Conservation (phyloP, 1,140 invertebrate species). For the Sinonovacula constricta region DNA sequence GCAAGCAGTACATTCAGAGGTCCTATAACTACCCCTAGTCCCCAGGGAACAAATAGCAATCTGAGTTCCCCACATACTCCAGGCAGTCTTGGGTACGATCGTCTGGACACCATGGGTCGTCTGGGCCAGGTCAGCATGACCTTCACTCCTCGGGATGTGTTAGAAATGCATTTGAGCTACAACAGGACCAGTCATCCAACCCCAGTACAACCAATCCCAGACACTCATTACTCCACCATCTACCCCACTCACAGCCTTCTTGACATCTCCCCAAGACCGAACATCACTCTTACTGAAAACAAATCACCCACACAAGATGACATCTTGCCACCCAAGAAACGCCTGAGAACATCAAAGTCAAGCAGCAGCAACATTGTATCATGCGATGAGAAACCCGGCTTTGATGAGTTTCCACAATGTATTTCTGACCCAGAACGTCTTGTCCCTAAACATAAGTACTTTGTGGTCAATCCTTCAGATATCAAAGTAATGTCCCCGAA, state of each 20-base stretch:
- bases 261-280: background rate
- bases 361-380: no score
- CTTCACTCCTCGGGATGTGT: conserved; percentile 34
- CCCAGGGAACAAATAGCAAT: no score
- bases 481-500: conserved; percentile 51
- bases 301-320: background rate
- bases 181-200: conserved; percentile 15
- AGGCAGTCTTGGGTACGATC: no score
- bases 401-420: conserved; percentile 3
- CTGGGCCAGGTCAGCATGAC: no score
- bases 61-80: no score
- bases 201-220: conserved; percentile 2
- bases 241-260: conserved; percentile 44
- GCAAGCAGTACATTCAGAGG: no score
- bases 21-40: no score
- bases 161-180: conserved; percentile 31
- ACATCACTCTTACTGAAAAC: background rate
- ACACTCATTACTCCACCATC: conserved; percentile 36
- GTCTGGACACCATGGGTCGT: no score
- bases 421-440: background rate
- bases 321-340: background rate
- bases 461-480: conserved; percentile 49
- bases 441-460: conserved; percentile 51
- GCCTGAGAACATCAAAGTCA: conserved; percentile 21
- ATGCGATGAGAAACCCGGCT: conserved; percentile 20